Evolutionary conservation across 2,888 invertebrate species (phyloP).

Genomic region (Clunio marinus): DNA sequence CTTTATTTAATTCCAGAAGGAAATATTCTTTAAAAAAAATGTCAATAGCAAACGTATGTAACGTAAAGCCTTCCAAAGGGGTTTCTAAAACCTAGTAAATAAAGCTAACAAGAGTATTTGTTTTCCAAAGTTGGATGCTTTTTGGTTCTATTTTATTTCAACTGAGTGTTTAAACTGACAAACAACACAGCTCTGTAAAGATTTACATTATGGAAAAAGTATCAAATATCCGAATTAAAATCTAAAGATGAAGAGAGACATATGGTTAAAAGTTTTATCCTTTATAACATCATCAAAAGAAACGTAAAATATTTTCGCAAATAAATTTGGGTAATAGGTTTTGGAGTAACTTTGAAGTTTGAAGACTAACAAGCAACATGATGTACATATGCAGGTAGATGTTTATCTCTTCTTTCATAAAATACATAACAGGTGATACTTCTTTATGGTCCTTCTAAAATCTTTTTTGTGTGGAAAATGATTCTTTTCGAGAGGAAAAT

Average conservation of each 20-base stretch:
- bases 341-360: not conserved
- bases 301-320: no score
- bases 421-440: no score
- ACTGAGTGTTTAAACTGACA: no score
- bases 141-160: no score
- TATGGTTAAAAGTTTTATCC: not conserved
- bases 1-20: not conserved
- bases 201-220: not conserved
- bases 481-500: slow-evolving; percentile 1
- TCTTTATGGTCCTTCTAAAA: no score
- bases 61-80: not conserved
- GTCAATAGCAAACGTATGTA: slow-evolving; percentile 30
- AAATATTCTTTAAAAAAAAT: not conserved
- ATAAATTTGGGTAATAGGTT: not conserved
- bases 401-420: no score
- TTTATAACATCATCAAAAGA: not conserved
- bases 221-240: slow-evolving; percentile 13
- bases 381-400: no score
- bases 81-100: not conserved
- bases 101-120: no score
- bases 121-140: no score
- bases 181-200: not conserved
- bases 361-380: no score
- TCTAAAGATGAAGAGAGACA: not conserved
- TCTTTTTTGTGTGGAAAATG: no score